Evolutionary conservation across 2,888 invertebrate species (phyloP), one percentile per base, ranked within the genome.

Genomic region (Masnerella sp.): DNA sequence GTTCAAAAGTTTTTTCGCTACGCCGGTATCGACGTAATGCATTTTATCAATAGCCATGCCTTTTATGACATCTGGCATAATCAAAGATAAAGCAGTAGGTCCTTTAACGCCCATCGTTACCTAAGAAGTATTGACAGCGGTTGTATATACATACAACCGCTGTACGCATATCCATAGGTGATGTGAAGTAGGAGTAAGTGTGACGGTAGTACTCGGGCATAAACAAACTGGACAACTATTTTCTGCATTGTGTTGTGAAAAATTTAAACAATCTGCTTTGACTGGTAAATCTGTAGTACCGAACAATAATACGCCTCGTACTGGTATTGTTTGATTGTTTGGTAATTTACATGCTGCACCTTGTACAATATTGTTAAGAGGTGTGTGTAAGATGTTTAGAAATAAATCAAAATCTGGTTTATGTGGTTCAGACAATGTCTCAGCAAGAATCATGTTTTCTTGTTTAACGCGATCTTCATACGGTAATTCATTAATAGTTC

Each of bases 41-140:
- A n/a, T n/a, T n/a, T n/a, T n/a, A n/a, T n/a, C n/a, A n/a, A n/a
- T n/a, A n/a, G n/a, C n/a, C n/a, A n/a, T n/a, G n/a, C n/a, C n/a
- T n/a, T n/a, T n/a, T n/a, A n/a, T n/a, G n/a, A n/a, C n/a, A n/a
- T 76, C 68, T n/a, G 68, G 59, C 71, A 74, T 76, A 1, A 76
- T 15, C 9, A 43, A 65, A 12, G 74, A 76, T 1, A 74, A 54
- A 25, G 34, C 36, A 15, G 70, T 28, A 7, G 61, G 67, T 0
- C 68, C 74, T 40, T 74, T 76, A 22, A 73, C 54, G 9, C 71
- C 74, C 51, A 51, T 58, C 2, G 54, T 36, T 36, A 17, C 8
- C 32, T 14, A 2, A 49, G 12, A 32, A 67, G 70, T 34, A 12
- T 17, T 49, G 47, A 2, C 14, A 2, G 5, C 14, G 12, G 4